Conservation (phyloP, 1,140 invertebrate species). For the Streblospio benedicti region DNA sequence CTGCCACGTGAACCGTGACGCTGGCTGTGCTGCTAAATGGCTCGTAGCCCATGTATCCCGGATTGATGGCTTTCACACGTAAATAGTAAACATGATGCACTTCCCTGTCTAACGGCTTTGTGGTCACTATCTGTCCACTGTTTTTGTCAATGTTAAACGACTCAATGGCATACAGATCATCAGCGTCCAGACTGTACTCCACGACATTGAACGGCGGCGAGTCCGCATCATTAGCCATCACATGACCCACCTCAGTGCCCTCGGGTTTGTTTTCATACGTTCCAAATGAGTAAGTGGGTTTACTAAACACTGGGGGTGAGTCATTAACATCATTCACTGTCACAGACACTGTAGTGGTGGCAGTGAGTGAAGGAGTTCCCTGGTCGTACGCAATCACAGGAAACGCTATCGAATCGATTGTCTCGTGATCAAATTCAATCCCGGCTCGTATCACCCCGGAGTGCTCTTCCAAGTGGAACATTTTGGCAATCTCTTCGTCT, state of each 20-base stretch:
- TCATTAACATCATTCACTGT: constrained; percentile 74
- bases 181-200: no score
- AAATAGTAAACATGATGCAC: not conserved
- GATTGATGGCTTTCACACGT: constrained; percentile 41
- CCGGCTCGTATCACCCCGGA: constrained; percentile 76
- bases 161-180: constrained; percentile 67
- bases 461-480: no score
- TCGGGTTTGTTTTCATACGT: constrained; percentile 63
- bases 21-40: constrained; percentile 77
- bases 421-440: constrained; percentile 76
- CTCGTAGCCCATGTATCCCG: constrained; percentile 82
- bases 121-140: constrained; percentile 77
- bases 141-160: constrained; percentile 78
- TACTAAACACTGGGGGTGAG: constrained; percentile 67
- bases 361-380: constrained; percentile 73
- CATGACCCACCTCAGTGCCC: constrained; percentile 54
- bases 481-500: no score
- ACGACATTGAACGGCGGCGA: constrained; percentile 4
- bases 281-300: constrained; percentile 63
- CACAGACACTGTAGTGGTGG: constrained; percentile 76
- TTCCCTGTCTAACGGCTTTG: constrained; percentile 76
- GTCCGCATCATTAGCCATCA: constrained; percentile 14
- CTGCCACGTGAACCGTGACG: constrained; percentile 65
- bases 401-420: constrained; percentile 72
- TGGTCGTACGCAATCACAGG: constrained; percentile 89